phyloP scores from a whole-genome alignment of 2,797 vertebrate genomes.

The Dendrocincla tyrannina region DNA sequence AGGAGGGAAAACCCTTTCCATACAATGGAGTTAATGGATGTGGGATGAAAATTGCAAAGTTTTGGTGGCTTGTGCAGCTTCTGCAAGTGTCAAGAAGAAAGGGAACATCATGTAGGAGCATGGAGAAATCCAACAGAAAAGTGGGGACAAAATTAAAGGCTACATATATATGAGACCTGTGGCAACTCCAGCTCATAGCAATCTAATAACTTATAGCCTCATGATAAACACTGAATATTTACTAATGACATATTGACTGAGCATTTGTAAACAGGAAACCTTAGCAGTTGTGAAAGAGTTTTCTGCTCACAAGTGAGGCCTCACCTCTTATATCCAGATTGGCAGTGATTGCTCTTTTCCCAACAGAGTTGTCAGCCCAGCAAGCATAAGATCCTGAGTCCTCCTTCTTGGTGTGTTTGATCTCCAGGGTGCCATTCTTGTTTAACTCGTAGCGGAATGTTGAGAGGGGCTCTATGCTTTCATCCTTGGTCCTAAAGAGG shows the following conservation, averaged over 20 bases:
- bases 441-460: constrained; percentile 74
- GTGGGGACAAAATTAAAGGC: not conserved
- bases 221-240: not conserved
- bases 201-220: not conserved
- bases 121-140: not conserved
- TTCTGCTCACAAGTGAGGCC: not conserved
- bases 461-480: constrained; percentile 79
- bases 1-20: not conserved
- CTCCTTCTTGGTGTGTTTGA: constrained; percentile 75
- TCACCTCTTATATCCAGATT: constrained; percentile 89
- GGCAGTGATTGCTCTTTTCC: constrained; percentile 82
- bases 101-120: accelerated
- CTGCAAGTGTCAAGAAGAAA: not conserved
- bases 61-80: not conserved
- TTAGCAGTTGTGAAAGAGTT: not conserved
- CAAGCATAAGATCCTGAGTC: constrained; percentile 89
- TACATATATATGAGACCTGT: accelerated
- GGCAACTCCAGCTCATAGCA: not conserved
- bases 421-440: constrained; percentile 87
- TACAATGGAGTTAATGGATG: not conserved
- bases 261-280: not conserved
- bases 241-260: not conserved
- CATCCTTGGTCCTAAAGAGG: constrained; percentile 83
- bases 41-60: not conserved
- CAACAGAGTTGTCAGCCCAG: constrained; percentile 85